Percentiles rank a stretch among this genome's conserved stretches.
phyloP scores from a whole-genome alignment of 2,888 invertebrate genomes.

The Drosophila prolongata region DNA sequence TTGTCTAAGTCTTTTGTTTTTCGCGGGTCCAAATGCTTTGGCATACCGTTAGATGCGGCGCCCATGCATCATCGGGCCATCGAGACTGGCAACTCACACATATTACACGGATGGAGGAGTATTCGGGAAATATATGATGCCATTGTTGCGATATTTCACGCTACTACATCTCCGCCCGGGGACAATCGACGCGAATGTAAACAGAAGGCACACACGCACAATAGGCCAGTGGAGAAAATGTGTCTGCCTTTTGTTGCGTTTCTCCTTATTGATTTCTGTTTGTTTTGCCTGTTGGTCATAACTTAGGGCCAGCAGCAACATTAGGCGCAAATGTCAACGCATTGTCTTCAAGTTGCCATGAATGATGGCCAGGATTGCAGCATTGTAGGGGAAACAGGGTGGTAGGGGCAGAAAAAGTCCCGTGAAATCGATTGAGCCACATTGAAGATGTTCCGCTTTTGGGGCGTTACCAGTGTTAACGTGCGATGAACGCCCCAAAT shows the following conservation, averaged over 20 bases:
- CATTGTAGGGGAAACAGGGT: conserved; percentile 1
- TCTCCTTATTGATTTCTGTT: conserved; percentile 67
- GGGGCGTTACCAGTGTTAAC: conserved; percentile 57
- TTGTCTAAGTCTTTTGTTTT: conserved; percentile 59
- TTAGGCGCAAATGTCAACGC: conserved; percentile 64
- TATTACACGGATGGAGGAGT: conserved; percentile 58
- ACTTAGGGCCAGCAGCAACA: conserved; percentile 63
- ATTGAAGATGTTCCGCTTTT: conserved; percentile 31
- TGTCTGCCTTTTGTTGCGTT: conserved; percentile 52
- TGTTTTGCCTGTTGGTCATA: conserved; percentile 72
- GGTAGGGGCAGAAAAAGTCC: conserved; percentile 14
- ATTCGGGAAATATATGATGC: conserved; percentile 66
- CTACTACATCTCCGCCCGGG: conserved; percentile 33
- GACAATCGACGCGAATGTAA: conserved; percentile 44
- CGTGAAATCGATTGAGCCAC: conserved; percentile 57
- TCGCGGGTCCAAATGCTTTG: conserved; percentile 11
- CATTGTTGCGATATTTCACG: conserved; percentile 71
- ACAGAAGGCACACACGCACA: conserved; percentile 67
- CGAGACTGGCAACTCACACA: conserved; percentile 35
- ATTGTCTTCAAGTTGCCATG: conserved; percentile 56
- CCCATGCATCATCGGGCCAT: conserved; percentile 62
- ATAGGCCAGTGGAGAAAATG: conserved; percentile 40
- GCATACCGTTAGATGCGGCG: conserved; percentile 58
- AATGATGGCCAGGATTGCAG: conserved; percentile 50
- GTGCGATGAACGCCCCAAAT: conserved; percentile 60